These are phyloP conservation scores for Lerema accius DNA, from an alignment of 1,140 invertebrate species.

Conservation along the genomic window DNA sequence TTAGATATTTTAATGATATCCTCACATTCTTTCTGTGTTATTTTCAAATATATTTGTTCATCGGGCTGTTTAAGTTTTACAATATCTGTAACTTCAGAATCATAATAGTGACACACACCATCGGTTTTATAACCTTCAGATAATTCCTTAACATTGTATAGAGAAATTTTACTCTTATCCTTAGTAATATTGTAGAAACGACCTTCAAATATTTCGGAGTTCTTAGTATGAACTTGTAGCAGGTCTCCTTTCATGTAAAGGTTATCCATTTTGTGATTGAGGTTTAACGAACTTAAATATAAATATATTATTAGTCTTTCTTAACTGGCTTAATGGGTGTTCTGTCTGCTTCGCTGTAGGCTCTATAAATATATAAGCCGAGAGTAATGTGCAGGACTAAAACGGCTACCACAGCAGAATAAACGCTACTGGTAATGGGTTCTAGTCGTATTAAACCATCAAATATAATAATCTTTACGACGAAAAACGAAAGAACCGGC, in stretches of 20 bases:
- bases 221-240: constrained; percentile 73
- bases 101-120: constrained; percentile 70
- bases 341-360: constrained; percentile 85
- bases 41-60: constrained; percentile 62
- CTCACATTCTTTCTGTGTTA: constrained; percentile 73
- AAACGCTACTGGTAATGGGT: constrained; percentile 87
- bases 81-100: constrained; percentile 69
- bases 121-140: constrained; percentile 59
- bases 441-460: constrained; percentile 83
- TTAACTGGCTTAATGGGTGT: constrained; percentile 65
- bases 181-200: constrained; percentile 72
- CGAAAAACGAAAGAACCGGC: constrained; percentile 85
- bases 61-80: constrained; percentile 63
- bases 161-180: constrained; percentile 76
- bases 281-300: constrained; percentile 28
- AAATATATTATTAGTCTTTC: constrained; percentile 65
- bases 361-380: constrained; percentile 90
- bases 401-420: constrained; percentile 88
- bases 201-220: constrained; percentile 69
- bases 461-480: constrained; percentile 83
- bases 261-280: constrained; percentile 66
- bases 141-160: constrained; percentile 72
- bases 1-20: constrained; percentile 70
- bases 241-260: constrained; percentile 77
- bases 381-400: constrained; percentile 88